phyloP scores from a whole-genome alignment of 2,888 invertebrate genomes.

The Iselma pallidipennis region DNA sequence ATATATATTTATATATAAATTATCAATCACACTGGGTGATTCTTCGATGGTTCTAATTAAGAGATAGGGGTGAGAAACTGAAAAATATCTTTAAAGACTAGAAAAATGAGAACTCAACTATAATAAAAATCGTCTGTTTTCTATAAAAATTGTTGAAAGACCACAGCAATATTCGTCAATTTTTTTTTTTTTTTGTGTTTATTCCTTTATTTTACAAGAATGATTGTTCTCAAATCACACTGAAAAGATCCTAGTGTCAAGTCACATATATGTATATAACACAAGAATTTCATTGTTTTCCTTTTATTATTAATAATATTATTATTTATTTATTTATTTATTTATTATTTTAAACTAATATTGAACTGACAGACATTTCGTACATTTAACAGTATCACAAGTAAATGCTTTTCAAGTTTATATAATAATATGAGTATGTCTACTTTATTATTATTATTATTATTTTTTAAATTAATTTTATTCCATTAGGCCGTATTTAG shows the following conservation, averaged over 20 bases:
- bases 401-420: constrained; percentile 28
- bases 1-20: not conserved
- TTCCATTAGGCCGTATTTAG: constrained; percentile 39
- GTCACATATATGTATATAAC: constrained; percentile 50
- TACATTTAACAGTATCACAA: constrained; percentile 39
- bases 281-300: no score
- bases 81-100: not conserved
- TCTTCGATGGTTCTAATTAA: not conserved
- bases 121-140: no score
- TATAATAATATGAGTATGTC: not conserved
- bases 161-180: constrained; percentile 34
- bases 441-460: constrained; percentile 22
- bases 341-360: constrained; percentile 33
- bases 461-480: constrained; percentile 5
- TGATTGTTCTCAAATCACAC: constrained; percentile 50
- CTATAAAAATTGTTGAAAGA: constrained; percentile 34
- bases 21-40: not conserved
- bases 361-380: constrained; percentile 45
- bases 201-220: constrained; percentile 43
- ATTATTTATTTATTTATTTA: not conserved
- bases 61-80: not conserved
- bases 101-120: constrained; percentile 9
- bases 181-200: constrained; percentile 5
- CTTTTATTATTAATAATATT: not conserved
- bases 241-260: constrained; percentile 50